phyloP scores from a whole-genome alignment of 2,797 vertebrate species.

The Enteromius viviparus region DNA sequence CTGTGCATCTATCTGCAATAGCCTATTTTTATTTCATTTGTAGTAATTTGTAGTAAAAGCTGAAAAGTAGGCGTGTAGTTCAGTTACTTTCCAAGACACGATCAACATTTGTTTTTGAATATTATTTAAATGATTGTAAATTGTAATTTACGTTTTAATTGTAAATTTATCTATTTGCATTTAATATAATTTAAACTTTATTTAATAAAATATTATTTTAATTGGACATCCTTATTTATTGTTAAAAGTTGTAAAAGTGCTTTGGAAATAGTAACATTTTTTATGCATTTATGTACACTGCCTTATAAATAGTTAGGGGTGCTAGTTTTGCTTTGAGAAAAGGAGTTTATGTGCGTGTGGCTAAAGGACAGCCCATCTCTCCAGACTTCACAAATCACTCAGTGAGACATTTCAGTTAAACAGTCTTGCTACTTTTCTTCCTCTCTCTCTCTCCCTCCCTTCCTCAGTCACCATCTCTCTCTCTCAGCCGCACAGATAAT shows the following conservation, averaged over 20 bases:
- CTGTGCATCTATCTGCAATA: too few species aligned
- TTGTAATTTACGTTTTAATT: too few species aligned
- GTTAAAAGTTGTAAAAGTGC: neutral
- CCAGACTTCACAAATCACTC: conserved; percentile 46
- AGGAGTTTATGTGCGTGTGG: conserved; percentile 1
- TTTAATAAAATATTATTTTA: too few species aligned
- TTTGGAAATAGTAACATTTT: neutral
- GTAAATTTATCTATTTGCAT: too few species aligned
- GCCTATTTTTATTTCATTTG: too few species aligned
- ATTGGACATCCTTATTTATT: neutral
- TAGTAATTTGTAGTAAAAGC: too few species aligned
- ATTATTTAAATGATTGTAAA: neutral
- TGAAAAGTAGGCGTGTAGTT: too few species aligned
- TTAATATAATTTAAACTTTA: too few species aligned
- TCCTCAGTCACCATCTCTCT: conserved; percentile 11
- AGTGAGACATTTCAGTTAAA: conserved; percentile 44
- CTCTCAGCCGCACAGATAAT: conserved; percentile 59
- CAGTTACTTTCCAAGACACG: too few species aligned
- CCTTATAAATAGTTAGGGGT: neutral
- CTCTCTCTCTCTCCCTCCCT: conserved; percentile 16
- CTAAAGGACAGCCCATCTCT: conserved; percentile 14
- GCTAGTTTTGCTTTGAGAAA: neutral
- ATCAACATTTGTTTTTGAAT: neutral
- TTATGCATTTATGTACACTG: neutral
- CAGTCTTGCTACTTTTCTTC: conserved; percentile 31